Conservation (phyloP, 2,888 invertebrate species). For the Drosophila peninsularis region DNA sequence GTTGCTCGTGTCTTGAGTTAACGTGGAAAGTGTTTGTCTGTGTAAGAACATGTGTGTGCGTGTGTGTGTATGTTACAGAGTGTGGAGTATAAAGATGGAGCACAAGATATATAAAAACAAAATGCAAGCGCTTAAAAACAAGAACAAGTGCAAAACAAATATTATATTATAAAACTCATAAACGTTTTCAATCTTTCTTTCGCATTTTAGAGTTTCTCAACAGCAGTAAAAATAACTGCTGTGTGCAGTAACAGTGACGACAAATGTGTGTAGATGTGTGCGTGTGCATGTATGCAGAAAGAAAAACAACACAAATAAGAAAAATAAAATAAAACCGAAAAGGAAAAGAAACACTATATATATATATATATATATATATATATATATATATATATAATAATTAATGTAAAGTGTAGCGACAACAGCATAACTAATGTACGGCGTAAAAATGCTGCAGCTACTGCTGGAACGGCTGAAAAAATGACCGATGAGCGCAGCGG, state of each 20-base stretch:
- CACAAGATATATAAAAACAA: slow-evolving; percentile 67
- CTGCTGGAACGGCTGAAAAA: slow-evolving; percentile 89
- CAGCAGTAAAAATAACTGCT: slow-evolving; percentile 49
- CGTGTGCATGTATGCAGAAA: slow-evolving; percentile 38
- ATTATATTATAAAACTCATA: slow-evolving; percentile 17
- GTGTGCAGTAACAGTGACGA: slow-evolving; percentile 34
- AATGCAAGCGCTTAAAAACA: slow-evolving; percentile 48
- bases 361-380: background rate
- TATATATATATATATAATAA: slow-evolving; percentile 13
- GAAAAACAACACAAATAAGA: slow-evolving; percentile 54
- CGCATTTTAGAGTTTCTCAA: slow-evolving; percentile 36
- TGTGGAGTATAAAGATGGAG: slow-evolving; percentile 70
- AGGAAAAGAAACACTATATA: slow-evolving; percentile 9
- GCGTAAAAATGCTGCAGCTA: slow-evolving; percentile 69
- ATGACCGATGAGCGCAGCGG: slow-evolving; percentile 87
- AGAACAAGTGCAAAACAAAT: slow-evolving; percentile 28
- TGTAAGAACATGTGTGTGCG: slow-evolving; percentile 28
- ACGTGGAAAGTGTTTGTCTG: slow-evolving; percentile 58
- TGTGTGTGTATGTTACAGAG: slow-evolving; percentile 43
- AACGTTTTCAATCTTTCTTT: slow-evolving; percentile 23
- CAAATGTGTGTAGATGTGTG: slow-evolving; percentile 45
- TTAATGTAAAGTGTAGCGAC: slow-evolving; percentile 60
- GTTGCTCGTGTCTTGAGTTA: slow-evolving; percentile 55
- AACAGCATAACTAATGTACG: slow-evolving; percentile 58
- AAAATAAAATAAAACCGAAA: slow-evolving; percentile 30